A percentile compares a stretch with the other conserved stretches of the same genome.
Evolutionary conservation across 2,113 vertebrate species (phyloP).

Genomic region (Henicopernis longicauda): DNA sequence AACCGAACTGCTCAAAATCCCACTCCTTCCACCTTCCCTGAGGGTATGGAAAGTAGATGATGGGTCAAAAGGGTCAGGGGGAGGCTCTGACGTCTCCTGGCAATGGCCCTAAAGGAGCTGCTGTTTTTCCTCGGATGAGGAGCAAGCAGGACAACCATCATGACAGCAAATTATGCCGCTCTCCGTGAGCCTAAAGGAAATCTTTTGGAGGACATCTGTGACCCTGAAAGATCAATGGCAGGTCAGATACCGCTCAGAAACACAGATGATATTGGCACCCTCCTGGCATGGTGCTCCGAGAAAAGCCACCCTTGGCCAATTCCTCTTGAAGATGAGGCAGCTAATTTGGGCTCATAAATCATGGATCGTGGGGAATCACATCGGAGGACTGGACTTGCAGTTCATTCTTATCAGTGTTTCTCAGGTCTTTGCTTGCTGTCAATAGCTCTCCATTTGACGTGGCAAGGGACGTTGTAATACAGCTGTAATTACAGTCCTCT

Average conservation of each 20-base stretch:
- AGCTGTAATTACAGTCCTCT: constrained; percentile 8
- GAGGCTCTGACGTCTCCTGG: neutral
- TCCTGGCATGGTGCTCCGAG: neutral
- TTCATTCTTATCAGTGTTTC: constrained; percentile 41
- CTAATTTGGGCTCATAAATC: constrained; percentile 31
- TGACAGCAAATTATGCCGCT: neutral
- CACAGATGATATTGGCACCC: neutral
- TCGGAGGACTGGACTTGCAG: neutral
- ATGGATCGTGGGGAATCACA: neutral
- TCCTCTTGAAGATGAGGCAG: neutral
- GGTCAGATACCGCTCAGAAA: constrained; percentile 37
- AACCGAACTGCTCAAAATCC: neutral
- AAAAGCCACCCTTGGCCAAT: neutral
- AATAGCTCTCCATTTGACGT: neutral
- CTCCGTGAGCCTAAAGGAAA: constrained; percentile 10
- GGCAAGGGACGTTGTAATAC: neutral
- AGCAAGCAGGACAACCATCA: neutral
- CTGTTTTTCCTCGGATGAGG: neutral
- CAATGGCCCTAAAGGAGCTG: neutral
- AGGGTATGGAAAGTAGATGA: neutral
- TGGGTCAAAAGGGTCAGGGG: neutral
- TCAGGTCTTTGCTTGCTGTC: neutral
- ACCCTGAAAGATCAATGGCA: constrained; percentile 40
- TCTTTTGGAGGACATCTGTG: constrained; percentile 33
- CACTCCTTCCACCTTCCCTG: neutral